Evolutionary conservation across 2,113 vertebrate species (phyloP).

Genomic region (Myanophis thanlyinensis): DNA sequence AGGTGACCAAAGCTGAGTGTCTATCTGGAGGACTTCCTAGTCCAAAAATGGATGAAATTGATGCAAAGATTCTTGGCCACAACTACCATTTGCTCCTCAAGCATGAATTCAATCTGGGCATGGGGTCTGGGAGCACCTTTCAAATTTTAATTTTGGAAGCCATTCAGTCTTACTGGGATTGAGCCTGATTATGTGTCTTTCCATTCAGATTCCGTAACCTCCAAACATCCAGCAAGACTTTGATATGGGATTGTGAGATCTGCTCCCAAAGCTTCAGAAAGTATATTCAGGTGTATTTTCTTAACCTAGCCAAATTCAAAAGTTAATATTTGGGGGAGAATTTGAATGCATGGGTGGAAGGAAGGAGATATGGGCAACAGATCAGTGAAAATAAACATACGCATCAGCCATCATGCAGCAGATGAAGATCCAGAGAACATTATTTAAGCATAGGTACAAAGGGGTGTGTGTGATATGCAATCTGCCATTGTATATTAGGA

Average conservation of each 20-base stretch:
- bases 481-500: neutral
- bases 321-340: neutral
- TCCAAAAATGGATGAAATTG: neutral
- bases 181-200: neutral
- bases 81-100: neutral
- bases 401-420: neutral
- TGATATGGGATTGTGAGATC: constrained; percentile 1
- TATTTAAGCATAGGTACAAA: neutral
- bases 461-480: neutral
- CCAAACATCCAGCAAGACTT: neutral
- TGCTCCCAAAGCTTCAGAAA: constrained; percentile 10
- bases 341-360: constrained; percentile 20
- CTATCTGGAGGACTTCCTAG: neutral
- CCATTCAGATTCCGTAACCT: neutral
- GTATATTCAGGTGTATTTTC: constrained; percentile 1
- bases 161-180: neutral
- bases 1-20: neutral
- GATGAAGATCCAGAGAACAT: neutral
- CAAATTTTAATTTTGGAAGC: neutral
- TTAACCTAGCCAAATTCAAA: neutral
- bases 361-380: neutral
- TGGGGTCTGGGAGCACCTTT: neutral
- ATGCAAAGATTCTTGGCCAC: neutral
- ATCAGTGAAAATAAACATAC: neutral
- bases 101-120: neutral